phyloP scores from a whole-genome alignment of 2,797 vertebrate genomes.

The Erpetoichthys calabaricus region DNA sequence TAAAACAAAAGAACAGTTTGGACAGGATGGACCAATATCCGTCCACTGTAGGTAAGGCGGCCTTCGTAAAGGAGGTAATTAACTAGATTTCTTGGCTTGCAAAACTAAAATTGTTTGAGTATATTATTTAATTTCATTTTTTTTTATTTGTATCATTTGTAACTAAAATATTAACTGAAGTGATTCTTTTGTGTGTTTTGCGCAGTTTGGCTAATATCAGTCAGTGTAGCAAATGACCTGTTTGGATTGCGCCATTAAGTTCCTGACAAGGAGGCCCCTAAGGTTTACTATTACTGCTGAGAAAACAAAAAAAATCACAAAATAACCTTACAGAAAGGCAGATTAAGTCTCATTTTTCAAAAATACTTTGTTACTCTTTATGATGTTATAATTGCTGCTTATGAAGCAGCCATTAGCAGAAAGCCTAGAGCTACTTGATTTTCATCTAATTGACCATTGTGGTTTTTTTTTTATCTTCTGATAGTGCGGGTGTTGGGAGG shows the following conservation, averaged over 20 bases:
- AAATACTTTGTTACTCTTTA: constrained; percentile 8
- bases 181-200: too few relatives aligned
- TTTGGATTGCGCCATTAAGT: constrained; percentile 7
- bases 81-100: neutral
- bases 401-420: constrained; percentile 5
- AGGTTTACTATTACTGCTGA: neutral
- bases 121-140: too few relatives aligned
- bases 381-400: constrained; percentile 6
- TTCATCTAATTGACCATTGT: constrained; percentile 18
- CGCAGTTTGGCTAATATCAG: too few relatives aligned
- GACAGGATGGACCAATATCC: constrained; percentile 94
- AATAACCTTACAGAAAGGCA: constrained; percentile 4
- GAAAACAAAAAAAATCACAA: constrained; percentile 5
- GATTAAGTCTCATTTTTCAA: constrained; percentile 2
- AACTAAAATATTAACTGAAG: too few relatives aligned
- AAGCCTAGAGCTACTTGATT: constrained; percentile 9
- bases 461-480: constrained; percentile 1
- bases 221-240: neutral
- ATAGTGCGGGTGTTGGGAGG: constrained; percentile 88
- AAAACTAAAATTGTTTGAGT: constrained; percentile 1
- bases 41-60: constrained; percentile 89
- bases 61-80: neutral
- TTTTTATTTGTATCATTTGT: too few relatives aligned
- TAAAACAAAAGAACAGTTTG: constrained; percentile 98
- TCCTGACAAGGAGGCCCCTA: constrained; percentile 1